A percentile compares a stretch with the other conserved stretches of the same genome.
These are phyloP conservation scores for Rostratula benghalensis DNA, from an alignment of 2,113 vertebrate species.

Conservation along the genomic window DNA sequence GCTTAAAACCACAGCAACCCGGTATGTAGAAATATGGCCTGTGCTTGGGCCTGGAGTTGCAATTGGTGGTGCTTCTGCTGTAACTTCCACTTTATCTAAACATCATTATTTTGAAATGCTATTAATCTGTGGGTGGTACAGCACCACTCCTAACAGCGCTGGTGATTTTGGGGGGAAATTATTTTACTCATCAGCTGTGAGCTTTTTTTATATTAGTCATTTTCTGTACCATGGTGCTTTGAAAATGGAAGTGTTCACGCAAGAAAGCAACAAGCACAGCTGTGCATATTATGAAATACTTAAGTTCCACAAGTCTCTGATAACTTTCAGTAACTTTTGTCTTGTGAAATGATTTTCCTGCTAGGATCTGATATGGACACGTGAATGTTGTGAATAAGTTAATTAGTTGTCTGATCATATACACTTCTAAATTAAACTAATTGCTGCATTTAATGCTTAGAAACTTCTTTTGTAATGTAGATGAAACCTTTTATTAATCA, in stretches of 20 bases:
- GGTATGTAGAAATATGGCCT: rapidly evolving
- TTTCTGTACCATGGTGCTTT: not conserved
- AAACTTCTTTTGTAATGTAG: not conserved
- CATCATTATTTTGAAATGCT: not conserved
- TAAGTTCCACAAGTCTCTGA: not conserved
- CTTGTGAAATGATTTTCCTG: not conserved
- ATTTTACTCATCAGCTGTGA: not conserved
- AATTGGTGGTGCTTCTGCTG: not conserved
- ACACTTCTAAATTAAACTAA: not conserved
- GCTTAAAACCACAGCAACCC: not conserved
- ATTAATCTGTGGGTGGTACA: not conserved
- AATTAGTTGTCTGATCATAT: not conserved
- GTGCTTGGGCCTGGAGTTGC: not conserved
- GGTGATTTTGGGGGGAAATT: not conserved
- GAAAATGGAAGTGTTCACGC: not conserved
- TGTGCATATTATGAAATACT: not conserved
- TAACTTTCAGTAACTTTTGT: not conserved
- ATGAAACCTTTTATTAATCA: not conserved
- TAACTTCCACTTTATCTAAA: not conserved
- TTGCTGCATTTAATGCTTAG: not conserved
- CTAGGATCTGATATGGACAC: not conserved
- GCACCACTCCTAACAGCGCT: not conserved
- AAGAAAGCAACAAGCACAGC: not conserved
- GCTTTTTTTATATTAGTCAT: not conserved
- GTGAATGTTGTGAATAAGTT: not conserved